Evolutionary conservation across 2,797 vertebrate genomes (phyloP).

Genomic region (Acipenser transmontanus): DNA sequence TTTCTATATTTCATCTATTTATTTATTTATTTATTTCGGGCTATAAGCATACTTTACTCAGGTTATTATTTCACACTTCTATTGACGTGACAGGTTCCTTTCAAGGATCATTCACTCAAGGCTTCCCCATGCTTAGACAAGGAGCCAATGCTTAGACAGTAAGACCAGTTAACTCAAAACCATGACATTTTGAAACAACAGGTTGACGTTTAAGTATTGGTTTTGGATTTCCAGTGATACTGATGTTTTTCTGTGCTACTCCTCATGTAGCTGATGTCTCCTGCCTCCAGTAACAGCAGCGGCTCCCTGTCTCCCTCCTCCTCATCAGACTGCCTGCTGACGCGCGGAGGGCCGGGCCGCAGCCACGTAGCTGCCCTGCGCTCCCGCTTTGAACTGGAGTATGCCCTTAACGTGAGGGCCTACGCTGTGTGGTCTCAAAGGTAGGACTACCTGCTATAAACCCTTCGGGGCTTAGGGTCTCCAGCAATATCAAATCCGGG

Average conservation of each 20-base stretch:
- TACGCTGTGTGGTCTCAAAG: slow-evolving; percentile 70
- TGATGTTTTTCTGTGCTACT: slow-evolving; percentile 7
- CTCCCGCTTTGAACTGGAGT: slow-evolving; percentile 83
- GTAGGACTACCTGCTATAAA: slow-evolving; percentile 36
- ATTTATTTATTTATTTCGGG: too few relatives aligned
- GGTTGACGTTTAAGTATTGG: too few relatives aligned
- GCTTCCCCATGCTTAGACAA: too few relatives aligned
- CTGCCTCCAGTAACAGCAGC: slow-evolving; percentile 88
- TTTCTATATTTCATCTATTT: background rate
- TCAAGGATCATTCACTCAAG: too few relatives aligned
- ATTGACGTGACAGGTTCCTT: too few relatives aligned
- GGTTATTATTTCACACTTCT: too few relatives aligned
- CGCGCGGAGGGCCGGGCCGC: slow-evolving; percentile 69
- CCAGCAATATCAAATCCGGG: too few relatives aligned
- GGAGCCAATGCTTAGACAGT: too few relatives aligned
- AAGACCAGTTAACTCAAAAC: too few relatives aligned
- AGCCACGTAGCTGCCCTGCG: slow-evolving; percentile 83
- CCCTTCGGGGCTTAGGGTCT: too few relatives aligned
- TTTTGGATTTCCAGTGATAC: background rate
- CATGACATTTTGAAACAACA: too few relatives aligned
- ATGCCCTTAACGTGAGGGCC: slow-evolving; percentile 76
- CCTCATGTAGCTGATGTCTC: slow-evolving; percentile 77
- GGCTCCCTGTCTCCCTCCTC: slow-evolving; percentile 86
- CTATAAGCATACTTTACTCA: too few relatives aligned
- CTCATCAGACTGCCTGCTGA: slow-evolving; percentile 77